Percentiles rank a stretch among this genome's conserved stretches.
These are phyloP conservation scores for Ophioninae sp. DNA, from an alignment of 2,888 invertebrate species.

Conservation along the genomic window DNA sequence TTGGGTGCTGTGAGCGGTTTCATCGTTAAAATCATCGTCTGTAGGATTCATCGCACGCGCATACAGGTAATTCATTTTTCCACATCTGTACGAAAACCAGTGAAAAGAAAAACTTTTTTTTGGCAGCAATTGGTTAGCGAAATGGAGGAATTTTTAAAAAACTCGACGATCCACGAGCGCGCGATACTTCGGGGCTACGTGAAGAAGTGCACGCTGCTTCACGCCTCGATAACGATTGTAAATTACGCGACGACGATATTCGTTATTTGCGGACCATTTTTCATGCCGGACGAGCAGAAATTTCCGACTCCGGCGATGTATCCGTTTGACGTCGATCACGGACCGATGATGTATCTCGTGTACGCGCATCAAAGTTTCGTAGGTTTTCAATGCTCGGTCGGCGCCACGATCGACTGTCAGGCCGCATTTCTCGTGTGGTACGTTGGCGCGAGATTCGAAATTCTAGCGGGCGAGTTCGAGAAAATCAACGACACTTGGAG, in stretches of 20 bases:
- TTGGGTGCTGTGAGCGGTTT: slow-evolving; percentile 62
- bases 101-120: background rate
- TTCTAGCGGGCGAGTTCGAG: slow-evolving; percentile 49
- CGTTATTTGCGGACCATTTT: slow-evolving; percentile 65
- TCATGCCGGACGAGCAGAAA: slow-evolving; percentile 51
- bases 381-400: slow-evolving; percentile 57
- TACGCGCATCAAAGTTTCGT: slow-evolving; percentile 62
- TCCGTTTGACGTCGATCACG: slow-evolving; percentile 59
- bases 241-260: slow-evolving; percentile 60
- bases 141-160: slow-evolving; percentile 65
- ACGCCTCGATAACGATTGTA: slow-evolving; percentile 54
- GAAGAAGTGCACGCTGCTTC: slow-evolving; percentile 56
- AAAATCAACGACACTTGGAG: slow-evolving; percentile 26
- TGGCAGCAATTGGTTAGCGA: slow-evolving; percentile 40
- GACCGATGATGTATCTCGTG: slow-evolving; percentile 47
- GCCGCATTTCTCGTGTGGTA: slow-evolving; percentile 69
- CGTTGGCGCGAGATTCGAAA: slow-evolving; percentile 65
- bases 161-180: slow-evolving; percentile 48
- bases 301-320: slow-evolving; percentile 63
- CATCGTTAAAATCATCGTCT: slow-evolving; percentile 64
- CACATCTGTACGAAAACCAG: background rate
- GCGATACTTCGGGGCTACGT: slow-evolving; percentile 64
- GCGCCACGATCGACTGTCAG: slow-evolving; percentile 66
- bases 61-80: slow-evolving; percentile 59
- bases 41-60: slow-evolving; percentile 55